phyloP scores from a whole-genome alignment of 2,113 vertebrate species.

The Mola mola region DNA sequence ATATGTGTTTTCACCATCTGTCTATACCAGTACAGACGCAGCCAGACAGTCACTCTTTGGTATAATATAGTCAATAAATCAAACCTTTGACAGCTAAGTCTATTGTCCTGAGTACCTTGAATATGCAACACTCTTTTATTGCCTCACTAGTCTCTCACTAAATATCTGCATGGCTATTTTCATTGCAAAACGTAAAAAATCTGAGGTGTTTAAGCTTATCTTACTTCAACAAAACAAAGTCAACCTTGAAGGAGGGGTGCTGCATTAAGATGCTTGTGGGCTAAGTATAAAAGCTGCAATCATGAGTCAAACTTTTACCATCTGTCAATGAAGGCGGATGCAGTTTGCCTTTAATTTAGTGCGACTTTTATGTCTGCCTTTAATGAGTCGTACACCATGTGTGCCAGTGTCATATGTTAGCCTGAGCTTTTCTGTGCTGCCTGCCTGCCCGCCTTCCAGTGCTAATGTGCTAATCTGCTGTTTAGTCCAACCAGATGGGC shows the following conservation, averaged over 20 bases:
- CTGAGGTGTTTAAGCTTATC: background rate
- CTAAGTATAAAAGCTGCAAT: conserved; percentile 48
- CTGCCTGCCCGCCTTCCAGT: conserved; percentile 73
- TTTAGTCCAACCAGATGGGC: conserved; percentile 92
- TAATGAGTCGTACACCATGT: conserved; percentile 73
- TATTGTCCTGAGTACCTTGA: too few species aligned
- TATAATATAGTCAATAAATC: too few species aligned
- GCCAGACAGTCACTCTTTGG: too few species aligned
- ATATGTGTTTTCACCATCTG: too few species aligned
- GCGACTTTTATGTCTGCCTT: conserved; percentile 70
- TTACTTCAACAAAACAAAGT: conserved; percentile 4
- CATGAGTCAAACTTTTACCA: conserved; percentile 68
- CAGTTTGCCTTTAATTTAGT: conserved; percentile 74
- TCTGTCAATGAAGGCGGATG: conserved; percentile 69
- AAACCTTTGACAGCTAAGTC: too few species aligned
- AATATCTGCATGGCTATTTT: too few species aligned
- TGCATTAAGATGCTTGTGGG: conserved; percentile 16
- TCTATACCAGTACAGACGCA: too few species aligned
- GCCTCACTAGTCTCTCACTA: too few species aligned
- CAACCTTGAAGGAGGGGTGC: conserved; percentile 21
- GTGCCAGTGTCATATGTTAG: conserved; percentile 59
- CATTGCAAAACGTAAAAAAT: background rate
- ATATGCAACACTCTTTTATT: too few species aligned
- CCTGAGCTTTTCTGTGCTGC: conserved; percentile 51
- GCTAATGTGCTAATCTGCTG: conserved; percentile 98